These are phyloP conservation scores for Notarius quadriscutis DNA, from an alignment of 2,113 vertebrate species.

Conservation along the genomic window DNA sequence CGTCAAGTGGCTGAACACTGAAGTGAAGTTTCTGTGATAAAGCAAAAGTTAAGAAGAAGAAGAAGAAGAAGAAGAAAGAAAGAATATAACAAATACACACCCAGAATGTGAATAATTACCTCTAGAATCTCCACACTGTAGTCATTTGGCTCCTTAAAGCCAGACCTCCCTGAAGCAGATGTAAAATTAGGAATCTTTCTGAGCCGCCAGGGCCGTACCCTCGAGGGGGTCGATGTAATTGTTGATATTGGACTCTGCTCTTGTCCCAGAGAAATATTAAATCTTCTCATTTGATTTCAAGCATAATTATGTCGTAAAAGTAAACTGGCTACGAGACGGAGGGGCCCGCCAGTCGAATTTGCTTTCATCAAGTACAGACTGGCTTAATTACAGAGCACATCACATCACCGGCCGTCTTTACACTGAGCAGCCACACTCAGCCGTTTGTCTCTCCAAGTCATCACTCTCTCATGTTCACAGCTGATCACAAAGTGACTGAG, in stretches of 20 bases:
- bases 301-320: constrained; percentile 78
- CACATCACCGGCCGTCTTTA: constrained; percentile 67
- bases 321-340: constrained; percentile 76
- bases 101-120: constrained; percentile 56
- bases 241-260: constrained; percentile 71
- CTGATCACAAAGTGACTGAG: constrained; percentile 74
- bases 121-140: constrained; percentile 34
- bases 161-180: constrained; percentile 73
- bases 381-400: constrained; percentile 75
- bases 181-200: constrained; percentile 60
- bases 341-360: constrained; percentile 72
- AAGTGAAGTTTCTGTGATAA: constrained; percentile 55
- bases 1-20: constrained; percentile 35
- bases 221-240: constrained; percentile 71
- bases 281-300: constrained; percentile 78
- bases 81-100: constrained; percentile 49
- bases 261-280: constrained; percentile 72
- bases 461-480: constrained; percentile 71
- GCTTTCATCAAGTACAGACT: constrained; percentile 79
- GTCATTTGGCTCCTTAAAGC: constrained; percentile 47
- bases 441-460: constrained; percentile 63
- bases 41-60: background rate
- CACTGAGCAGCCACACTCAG: constrained; percentile 68
- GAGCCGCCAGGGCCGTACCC: constrained; percentile 53
- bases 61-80: constrained; percentile 20